Conservation (phyloP, 1,140 invertebrate genomes). For the Marisa cornuarietis region DNA sequence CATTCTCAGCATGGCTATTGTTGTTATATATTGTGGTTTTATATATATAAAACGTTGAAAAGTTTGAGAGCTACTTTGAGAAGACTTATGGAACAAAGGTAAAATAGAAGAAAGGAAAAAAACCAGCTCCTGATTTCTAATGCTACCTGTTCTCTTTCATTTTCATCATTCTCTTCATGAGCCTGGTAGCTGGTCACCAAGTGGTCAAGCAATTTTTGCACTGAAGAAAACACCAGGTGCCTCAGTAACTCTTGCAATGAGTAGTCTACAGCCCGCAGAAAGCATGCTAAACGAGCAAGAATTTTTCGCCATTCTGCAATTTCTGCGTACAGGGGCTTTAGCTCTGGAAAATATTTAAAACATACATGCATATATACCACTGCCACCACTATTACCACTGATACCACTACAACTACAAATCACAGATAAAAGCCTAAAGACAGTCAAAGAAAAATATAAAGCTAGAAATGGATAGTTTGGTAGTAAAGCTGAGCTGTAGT, state of each 20-base stretch:
- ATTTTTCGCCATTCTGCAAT: constrained; percentile 65
- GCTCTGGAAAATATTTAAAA: constrained; percentile 27
- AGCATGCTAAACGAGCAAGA: constrained; percentile 56
- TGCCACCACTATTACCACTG: too few relatives aligned
- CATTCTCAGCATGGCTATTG: too few relatives aligned
- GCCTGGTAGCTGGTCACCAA: constrained; percentile 55
- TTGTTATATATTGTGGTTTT: too few relatives aligned
- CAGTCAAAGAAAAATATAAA: too few relatives aligned
- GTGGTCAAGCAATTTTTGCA: constrained; percentile 55
- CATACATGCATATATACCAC: too few relatives aligned
- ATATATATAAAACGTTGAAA: too few relatives aligned
- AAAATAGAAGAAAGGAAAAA: background rate
- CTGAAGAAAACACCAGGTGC: constrained; percentile 58
- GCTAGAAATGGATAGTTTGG: too few relatives aligned
- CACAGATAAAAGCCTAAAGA: too few relatives aligned
- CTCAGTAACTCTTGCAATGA: constrained; percentile 61
- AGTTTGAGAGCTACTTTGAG: too few relatives aligned
- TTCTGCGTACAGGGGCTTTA: constrained; percentile 61
- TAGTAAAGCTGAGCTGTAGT: too few relatives aligned
- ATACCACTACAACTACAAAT: too few relatives aligned
- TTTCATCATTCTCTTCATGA: constrained; percentile 36
- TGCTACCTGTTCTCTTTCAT: constrained; percentile 2
- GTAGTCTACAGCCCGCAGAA: constrained; percentile 60
- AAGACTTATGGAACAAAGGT: too few relatives aligned
- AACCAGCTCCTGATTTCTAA: background rate